Conservation (phyloP, 2,113 vertebrate species). For the Onychorhynchus coronatus region DNA sequence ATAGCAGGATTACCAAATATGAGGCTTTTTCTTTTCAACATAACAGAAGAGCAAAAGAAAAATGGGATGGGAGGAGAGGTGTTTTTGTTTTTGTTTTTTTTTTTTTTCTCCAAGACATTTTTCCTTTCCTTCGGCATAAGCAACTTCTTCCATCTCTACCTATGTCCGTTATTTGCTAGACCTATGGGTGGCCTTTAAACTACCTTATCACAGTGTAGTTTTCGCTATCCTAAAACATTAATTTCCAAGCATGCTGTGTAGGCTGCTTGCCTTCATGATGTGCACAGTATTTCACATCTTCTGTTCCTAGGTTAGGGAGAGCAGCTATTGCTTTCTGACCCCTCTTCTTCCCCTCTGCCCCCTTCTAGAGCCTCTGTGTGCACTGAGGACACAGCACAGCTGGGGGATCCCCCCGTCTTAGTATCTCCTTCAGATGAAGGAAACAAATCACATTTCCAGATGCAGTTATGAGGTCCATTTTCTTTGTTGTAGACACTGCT, state of each 20-base stretch:
- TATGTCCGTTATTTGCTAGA: not conserved
- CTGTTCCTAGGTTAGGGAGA: not conserved
- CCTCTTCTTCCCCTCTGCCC: not conserved
- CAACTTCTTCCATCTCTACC: not conserved
- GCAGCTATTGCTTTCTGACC: not conserved
- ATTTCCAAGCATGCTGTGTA: not conserved
- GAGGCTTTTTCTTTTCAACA: not conserved
- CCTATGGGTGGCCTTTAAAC: not conserved
- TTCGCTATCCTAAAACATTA: not conserved
- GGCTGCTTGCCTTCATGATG: not conserved
- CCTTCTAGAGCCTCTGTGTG: not conserved
- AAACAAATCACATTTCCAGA: not conserved
- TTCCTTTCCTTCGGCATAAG: not conserved
- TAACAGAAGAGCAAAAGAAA: not conserved
- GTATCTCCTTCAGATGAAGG: not conserved
- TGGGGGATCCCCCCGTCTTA: rapidly evolving
- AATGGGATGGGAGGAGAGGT: not conserved
- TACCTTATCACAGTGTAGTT: not conserved
- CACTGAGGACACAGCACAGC: not conserved
- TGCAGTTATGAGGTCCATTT: not conserved
- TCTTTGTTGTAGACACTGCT: not conserved
- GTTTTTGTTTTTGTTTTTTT: not conserved
- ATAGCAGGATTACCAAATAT: not conserved
- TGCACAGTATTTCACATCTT: not conserved
- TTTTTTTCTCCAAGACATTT: not conserved